Evolutionary conservation across 1,140 invertebrate species (phyloP).

Genomic region (Aphaenogaster ashmeadi): DNA sequence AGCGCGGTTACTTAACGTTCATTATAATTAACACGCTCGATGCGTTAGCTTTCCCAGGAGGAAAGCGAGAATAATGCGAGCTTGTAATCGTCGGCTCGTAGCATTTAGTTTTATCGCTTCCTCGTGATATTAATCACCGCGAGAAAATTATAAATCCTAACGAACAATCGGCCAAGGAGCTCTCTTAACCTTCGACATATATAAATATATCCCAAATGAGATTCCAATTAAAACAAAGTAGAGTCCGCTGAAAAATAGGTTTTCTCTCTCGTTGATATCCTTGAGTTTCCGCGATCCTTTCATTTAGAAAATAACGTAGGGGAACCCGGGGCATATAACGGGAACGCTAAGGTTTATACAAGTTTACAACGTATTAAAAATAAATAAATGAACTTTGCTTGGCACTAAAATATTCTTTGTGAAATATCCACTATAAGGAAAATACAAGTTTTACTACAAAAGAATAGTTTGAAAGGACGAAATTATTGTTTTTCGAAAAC

Average conservation of each 20-base stretch:
- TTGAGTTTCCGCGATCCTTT: background rate
- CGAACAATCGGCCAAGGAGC: conserved; percentile 13
- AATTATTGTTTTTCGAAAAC: no score
- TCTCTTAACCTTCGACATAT: conserved; percentile 31
- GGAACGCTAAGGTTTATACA: no score
- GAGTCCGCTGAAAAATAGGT: background rate
- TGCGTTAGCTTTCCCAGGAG: conserved; percentile 86
- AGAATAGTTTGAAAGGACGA: no score
- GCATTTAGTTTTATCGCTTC: conserved; percentile 79
- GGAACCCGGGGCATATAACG: no score
- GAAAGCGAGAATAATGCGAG: conserved; percentile 86
- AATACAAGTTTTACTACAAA: no score
- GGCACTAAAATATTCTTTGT: no score
- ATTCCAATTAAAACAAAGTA: background rate
- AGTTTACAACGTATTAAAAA: no score
- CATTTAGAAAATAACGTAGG: background rate
- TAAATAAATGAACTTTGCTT: no score
- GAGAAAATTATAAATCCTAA: conserved; percentile 63
- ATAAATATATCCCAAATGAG: background rate
- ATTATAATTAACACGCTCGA: conserved; percentile 86
- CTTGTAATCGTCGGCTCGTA: conserved; percentile 82
- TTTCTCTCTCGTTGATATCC: background rate
- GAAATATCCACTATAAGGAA: no score
- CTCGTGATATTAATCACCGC: conserved; percentile 65
- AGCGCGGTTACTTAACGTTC: conserved; percentile 85